These are phyloP conservation scores for Busseola fusca DNA, from an alignment of 2,888 invertebrate species.

Conservation along the genomic window DNA sequence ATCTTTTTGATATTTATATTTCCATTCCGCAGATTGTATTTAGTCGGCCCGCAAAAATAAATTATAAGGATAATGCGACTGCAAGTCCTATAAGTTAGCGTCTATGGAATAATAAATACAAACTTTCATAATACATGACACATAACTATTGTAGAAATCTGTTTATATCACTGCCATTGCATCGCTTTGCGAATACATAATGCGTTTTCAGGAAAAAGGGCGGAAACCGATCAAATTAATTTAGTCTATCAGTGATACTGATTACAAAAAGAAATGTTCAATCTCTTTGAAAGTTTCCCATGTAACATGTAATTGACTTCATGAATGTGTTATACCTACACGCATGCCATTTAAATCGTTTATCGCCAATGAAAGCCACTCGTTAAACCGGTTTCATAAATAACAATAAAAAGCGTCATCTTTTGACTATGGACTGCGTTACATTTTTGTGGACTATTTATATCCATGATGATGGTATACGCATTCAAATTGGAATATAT, in stretches of 20 bases:
- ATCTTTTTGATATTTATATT: background rate
- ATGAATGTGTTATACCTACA: conserved; percentile 40
- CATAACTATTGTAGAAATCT: background rate
- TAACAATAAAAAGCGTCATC: conserved; percentile 54
- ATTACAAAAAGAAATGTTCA: conserved; percentile 11
- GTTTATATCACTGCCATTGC: background rate
- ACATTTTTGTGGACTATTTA: conserved; percentile 53
- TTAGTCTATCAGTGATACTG: conserved; percentile 7
- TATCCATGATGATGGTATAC: conserved; percentile 42
- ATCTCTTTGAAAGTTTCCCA: conserved; percentile 44
- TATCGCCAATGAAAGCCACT: conserved; percentile 48
- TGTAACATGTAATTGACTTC: conserved; percentile 44
- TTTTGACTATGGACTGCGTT: conserved; percentile 40
- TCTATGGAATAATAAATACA: background rate
- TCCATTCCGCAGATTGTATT: background rate
- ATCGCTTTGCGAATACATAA: background rate
- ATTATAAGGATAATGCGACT: background rate
- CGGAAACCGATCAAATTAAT: background rate
- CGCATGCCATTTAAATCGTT: conserved; percentile 42
- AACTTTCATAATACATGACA: background rate
- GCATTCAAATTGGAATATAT: conserved; percentile 31
- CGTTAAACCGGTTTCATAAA: conserved; percentile 49
- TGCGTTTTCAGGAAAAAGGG: background rate
- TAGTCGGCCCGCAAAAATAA: background rate
- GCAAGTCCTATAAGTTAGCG: background rate